Evolutionary conservation across 2,797 vertebrate species (phyloP), one percentile per base, ranked within the genome.

Genomic region (Melanotaenia parkinsoni): DNA sequence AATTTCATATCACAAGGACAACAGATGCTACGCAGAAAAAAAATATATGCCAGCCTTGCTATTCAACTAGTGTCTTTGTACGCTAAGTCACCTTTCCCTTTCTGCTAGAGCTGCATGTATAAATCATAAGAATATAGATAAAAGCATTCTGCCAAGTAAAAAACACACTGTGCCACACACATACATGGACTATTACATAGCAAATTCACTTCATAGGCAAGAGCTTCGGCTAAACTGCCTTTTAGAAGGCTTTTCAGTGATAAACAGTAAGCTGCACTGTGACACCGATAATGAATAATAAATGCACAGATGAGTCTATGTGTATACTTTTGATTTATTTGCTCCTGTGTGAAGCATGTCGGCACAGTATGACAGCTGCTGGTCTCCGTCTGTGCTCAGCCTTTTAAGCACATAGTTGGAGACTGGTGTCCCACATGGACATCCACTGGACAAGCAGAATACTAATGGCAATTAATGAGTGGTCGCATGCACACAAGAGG

Each of bases 261-360:
- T 90, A 87, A 89, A 88, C 87, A 79, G 79, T 76, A 53, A 76
- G 82, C 72, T 33, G 66, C 58, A 74, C 82, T 54, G 67, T 82
- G 83, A 68, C 68, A 76, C 79, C 3, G 26, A 83, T 90, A 85
- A 91, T 90, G 87, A 90, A 92, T 91, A 88, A 92, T 90, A 89
- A 86, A 92, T 91, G 76, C 77, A 78, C 38, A 72, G 58, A 85
- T 84, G 79, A 85, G 79, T 87, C 73, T 77, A 76, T 74, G 79
- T 68, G 79, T 77, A 66, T 62, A 77, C 74, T 82, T 72, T 62
- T 76, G 85, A 89, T 87, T 88, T 87, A 79, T 85, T 77, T 83
- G 72, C 67, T 71, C 35, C 37, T 74, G 78, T 76, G 63, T 81
- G 69, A 87, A 77, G 82, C 70, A 77, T 40, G 76, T 40, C 30